Base-by-base conservation (phyloP, 2,888 invertebrate species). In the Gastrophysa polygoni region DNA sequence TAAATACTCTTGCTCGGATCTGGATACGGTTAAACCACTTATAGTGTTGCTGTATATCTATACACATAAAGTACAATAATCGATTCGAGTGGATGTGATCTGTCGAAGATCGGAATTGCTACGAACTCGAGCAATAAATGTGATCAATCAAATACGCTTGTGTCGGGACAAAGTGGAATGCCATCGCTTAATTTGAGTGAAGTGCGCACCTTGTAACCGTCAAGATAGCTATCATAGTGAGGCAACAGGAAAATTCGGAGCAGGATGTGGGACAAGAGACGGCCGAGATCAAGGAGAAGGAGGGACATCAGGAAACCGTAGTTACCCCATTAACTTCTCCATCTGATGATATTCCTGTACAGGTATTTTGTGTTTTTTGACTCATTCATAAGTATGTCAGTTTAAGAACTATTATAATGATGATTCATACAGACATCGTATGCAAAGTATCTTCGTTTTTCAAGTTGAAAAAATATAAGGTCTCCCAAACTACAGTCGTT, bases 201-300 rank as follows among this genome's bases (percentile, higher is more conserved):
- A 49, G 55, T 55, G 55, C 17, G 43, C 20, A 34, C 47, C 38
- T 49, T 46, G 18, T 38, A 64, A 52, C 68, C 64, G 68, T 64
- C 76, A 77, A 71, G 64, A 86, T 83, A 78, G 87, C 85, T 82
- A 85, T 85, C 87, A 88, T 88, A 85, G 88, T 88, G 87, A 84
- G 87, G 83, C 85, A 87, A 81, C 87, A 87, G 82, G 88, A 87
- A 83, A 76, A 71, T 66, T 66, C 71, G 59, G 81, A 84, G 72
- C 82, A 84, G 76, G 85, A 86, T 86, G 86, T 85, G 82, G 86
- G 85, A 80, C 84, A 81, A 82, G 85, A 83, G 69, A 85, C 85
- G 83, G 84, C 86, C 83, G 86, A 86, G 84, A 83, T 70, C 70
- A 87, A 87, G 82, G 86, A 86, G 84, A 87, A 87, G 83, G 85